Conservation (phyloP, 2,797 vertebrate genomes). For the Dallia pectoralis region DNA sequence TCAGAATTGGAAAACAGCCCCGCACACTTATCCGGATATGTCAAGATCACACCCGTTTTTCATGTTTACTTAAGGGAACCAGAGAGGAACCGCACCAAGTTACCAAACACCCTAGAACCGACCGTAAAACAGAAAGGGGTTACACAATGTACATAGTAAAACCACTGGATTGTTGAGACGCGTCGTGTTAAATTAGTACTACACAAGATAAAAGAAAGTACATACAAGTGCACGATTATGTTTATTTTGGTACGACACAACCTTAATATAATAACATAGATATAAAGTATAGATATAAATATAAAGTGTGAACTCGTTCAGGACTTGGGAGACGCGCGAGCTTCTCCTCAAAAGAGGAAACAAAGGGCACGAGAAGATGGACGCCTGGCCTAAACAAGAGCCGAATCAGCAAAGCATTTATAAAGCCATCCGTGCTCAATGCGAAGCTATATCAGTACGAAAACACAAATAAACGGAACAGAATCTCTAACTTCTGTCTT, state of each 20-base stretch:
- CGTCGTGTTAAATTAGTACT: not conserved
- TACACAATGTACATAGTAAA: not conserved
- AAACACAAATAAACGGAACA: conserved; percentile 49
- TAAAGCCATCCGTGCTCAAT: conserved; percentile 45
- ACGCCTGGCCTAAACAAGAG: conserved; percentile 72
- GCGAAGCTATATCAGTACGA: conserved; percentile 42
- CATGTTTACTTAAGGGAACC: conserved; percentile 3
- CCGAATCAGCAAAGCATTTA: conserved; percentile 60
- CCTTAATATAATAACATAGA: conserved; percentile 3
- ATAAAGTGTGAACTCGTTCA: conserved; percentile 36
- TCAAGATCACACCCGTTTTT: not conserved
- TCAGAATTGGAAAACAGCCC: not conserved
- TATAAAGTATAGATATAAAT: conserved; percentile 34
- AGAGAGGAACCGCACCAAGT: not conserved
- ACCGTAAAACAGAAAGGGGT: no score
- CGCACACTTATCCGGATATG: not conserved
- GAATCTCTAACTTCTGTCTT: conserved; percentile 71
- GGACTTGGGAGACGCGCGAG: conserved; percentile 68
- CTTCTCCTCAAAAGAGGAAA: conserved; percentile 79
- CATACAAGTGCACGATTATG: not conserved
- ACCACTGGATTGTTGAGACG: not conserved
- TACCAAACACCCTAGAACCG: not conserved
- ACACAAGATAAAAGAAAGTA: not conserved
- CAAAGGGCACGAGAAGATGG: conserved; percentile 78
- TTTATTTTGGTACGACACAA: not conserved